These are phyloP conservation scores for Neotoma lepida DNA, from an alignment of 2,113 vertebrate genomes.

Conservation along the genomic window DNA sequence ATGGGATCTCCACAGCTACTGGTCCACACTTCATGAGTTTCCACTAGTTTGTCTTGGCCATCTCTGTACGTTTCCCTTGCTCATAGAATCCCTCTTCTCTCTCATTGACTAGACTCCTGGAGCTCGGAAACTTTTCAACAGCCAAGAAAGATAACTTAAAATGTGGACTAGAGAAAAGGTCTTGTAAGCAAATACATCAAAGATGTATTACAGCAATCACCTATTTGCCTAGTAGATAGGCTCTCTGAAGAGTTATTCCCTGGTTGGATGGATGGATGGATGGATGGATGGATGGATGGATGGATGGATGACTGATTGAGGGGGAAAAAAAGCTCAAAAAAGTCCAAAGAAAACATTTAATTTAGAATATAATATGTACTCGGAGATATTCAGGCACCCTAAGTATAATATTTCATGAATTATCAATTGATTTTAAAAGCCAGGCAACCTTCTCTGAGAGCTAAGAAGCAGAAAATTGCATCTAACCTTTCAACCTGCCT, in stretches of 20 bases:
- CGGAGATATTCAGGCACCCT: not conserved
- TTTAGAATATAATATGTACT: not conserved
- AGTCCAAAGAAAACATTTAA: not conserved
- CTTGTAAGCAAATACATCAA: not conserved
- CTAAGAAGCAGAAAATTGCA: not conserved
- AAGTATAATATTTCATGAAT: not conserved
- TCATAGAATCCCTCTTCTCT: no score
- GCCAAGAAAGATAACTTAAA: not conserved
- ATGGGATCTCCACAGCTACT: no score
- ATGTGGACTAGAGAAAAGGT: not conserved
- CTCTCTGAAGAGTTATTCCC: not conserved
- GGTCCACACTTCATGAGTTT: no score
- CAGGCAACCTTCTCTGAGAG: not conserved
- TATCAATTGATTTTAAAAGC: not conserved
- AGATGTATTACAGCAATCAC: not conserved
- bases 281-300: not conserved
- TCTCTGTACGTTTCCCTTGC: no score
- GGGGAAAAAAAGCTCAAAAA: not conserved
- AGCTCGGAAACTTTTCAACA: no score
- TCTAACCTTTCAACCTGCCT: not conserved
- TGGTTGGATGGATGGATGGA: not conserved
- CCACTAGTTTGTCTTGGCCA: no score
- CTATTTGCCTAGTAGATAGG: not conserved
- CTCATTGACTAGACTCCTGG: no score
- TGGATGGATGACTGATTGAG: not conserved